These are phyloP conservation scores for Vombatus ursinus DNA, from an alignment of 2,113 vertebrate genomes.

Conservation along the genomic window DNA sequence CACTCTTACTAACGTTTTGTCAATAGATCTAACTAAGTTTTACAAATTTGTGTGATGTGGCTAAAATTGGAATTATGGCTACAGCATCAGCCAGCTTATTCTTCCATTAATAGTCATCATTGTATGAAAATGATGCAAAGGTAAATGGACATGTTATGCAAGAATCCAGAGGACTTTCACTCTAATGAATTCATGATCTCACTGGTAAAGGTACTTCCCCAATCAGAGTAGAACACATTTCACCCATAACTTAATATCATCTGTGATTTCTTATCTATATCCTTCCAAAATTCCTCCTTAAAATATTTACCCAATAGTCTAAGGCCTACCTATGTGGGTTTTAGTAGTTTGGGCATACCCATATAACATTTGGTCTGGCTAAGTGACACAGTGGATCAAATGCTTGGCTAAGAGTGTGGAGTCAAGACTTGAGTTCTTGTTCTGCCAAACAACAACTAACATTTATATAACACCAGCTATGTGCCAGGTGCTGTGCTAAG, in stretches of 20 bases:
- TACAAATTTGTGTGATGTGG: background rate
- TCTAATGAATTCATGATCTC: background rate
- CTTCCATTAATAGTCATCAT: background rate
- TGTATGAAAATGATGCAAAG: background rate
- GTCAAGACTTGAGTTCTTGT: background rate
- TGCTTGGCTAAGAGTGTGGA: background rate
- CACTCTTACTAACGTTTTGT: background rate
- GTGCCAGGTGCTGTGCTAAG: background rate
- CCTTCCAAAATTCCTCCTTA: background rate
- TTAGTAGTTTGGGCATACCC: background rate
- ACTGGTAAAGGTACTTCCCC: background rate
- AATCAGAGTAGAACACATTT: background rate
- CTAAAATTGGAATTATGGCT: background rate
- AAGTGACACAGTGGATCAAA: background rate
- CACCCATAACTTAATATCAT: background rate
- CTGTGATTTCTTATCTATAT: background rate
- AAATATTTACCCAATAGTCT: background rate
- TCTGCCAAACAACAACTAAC: background rate
- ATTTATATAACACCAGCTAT: background rate
- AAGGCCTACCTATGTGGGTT: background rate
- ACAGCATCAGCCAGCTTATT: background rate
- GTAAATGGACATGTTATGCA: background rate
- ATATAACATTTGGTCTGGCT: background rate
- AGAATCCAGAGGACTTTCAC: background rate
- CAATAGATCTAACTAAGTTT: background rate